Percentiles rank a stretch among this genome's conserved stretches.
Conservation (phyloP, 2,797 vertebrate species). For the Squalus acanthias region DNA sequence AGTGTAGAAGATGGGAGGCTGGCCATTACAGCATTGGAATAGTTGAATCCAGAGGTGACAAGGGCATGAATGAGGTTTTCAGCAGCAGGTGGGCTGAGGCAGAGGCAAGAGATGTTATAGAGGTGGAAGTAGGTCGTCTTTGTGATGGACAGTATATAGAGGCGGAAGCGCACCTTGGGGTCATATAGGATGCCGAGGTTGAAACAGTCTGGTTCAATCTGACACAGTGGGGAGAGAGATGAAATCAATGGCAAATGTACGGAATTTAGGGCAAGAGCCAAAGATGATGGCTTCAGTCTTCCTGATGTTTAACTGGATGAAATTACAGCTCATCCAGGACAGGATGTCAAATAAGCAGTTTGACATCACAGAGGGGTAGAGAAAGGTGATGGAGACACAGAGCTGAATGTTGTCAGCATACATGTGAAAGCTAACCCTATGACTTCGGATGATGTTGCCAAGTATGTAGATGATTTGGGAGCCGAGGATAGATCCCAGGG, state of each 20-base stretch:
- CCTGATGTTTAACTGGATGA: too few relatives aligned
- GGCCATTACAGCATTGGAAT: background rate
- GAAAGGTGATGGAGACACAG: too few relatives aligned
- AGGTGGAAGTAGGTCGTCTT: background rate
- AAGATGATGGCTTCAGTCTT: too few relatives aligned
- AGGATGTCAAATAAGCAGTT: too few relatives aligned
- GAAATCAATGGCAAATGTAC: background rate
- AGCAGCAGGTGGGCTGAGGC: background rate
- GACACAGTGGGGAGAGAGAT: background rate
- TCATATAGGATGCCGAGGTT: background rate
- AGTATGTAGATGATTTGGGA: too few relatives aligned
- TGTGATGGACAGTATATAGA: background rate
- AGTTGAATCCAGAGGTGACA: background rate
- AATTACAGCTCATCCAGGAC: too few relatives aligned
- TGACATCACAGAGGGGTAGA: too few relatives aligned
- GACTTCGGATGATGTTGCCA: too few relatives aligned
- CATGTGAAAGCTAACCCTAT: too few relatives aligned
- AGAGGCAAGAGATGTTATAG: background rate
- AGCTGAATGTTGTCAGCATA: too few relatives aligned
- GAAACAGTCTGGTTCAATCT: background rate
- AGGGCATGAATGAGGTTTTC: background rate
- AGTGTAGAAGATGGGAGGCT: background rate
- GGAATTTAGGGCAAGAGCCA: background rate
- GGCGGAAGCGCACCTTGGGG: background rate
- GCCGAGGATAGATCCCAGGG: too few relatives aligned